phyloP scores from a whole-genome alignment of 1,140 invertebrate species.

The Zelostemma sp. region DNA sequence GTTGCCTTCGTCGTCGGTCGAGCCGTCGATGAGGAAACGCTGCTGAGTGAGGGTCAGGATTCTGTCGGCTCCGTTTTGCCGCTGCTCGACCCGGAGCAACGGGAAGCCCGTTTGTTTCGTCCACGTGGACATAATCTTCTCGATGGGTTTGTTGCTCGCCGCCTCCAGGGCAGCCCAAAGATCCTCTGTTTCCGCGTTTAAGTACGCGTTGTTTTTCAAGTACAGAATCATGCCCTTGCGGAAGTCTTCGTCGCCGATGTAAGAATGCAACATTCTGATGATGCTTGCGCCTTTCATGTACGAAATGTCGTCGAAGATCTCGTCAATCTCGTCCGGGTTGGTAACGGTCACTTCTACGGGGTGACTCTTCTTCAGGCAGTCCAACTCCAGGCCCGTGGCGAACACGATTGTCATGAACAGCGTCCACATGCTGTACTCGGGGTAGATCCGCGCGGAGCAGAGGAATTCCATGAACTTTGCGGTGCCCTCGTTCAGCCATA shows the following conservation, averaged over 20 bases:
- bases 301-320: conserved; percentile 96
- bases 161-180: conserved; percentile 92
- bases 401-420: conserved; percentile 89
- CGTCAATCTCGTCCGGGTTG: conserved; percentile 92
- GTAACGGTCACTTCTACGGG: conserved; percentile 93
- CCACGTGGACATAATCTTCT: conserved; percentile 95
- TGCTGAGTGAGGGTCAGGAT: conserved; percentile 83
- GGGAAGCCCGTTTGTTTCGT: conserved; percentile 95
- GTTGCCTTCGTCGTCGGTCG: conserved; percentile 69
- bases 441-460: conserved; percentile 89
- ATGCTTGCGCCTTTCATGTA: conserved; percentile 95
- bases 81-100: conserved; percentile 70
- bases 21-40: conserved; percentile 89
- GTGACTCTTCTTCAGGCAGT: conserved; percentile 91
- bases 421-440: conserved; percentile 94
- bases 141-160: conserved; percentile 91
- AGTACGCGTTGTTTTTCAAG: conserved; percentile 86
- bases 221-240: conserved; percentile 96
- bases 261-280: conserved; percentile 96
- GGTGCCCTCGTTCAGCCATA: conserved; percentile 95
- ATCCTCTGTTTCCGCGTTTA: conserved; percentile 94
- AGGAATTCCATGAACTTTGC: conserved; percentile 91
- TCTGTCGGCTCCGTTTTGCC: conserved; percentile 74
- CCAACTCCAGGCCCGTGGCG: conserved; percentile 86
- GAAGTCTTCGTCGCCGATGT: conserved; percentile 95